Conservation (phyloP, 2,888 invertebrate genomes). For the Pandemis corylana region DNA sequence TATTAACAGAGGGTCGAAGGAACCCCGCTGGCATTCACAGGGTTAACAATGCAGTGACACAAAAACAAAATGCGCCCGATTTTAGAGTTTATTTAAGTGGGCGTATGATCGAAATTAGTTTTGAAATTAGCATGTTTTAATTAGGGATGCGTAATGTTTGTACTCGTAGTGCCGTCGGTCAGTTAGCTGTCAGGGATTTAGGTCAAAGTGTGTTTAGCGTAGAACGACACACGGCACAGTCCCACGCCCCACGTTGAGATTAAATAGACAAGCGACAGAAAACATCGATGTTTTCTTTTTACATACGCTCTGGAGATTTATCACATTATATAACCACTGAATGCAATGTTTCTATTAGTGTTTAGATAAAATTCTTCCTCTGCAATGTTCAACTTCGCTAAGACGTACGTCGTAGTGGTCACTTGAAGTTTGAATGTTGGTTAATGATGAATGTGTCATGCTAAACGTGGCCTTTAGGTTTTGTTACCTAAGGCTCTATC, state of each 20-base stretch:
- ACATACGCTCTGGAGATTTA: no score
- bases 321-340: no score
- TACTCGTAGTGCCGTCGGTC: constrained; percentile 24
- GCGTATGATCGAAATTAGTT: neutral
- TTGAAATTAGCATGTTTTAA: constrained; percentile 20
- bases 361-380: no score
- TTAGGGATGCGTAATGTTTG: constrained; percentile 24
- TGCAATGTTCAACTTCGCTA: no score
- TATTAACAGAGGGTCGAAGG: constrained; percentile 57
- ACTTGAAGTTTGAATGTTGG: no score
- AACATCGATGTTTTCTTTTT: neutral
- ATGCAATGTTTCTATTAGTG: no score
- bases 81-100: constrained; percentile 14
- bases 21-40: constrained; percentile 58
- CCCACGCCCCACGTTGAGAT: neutral
- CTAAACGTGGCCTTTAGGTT: no score
- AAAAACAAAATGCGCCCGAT: constrained; percentile 10
- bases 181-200: constrained; percentile 32
- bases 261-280: neutral
- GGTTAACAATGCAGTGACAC: constrained; percentile 50
- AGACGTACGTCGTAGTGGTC: no score
- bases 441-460: no score
- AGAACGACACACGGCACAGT: neutral
- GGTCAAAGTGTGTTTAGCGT: constrained; percentile 27
- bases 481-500: no score